Evolutionary conservation across 2,113 vertebrate genomes (phyloP).

Genomic region (Puma concolor): DNA sequence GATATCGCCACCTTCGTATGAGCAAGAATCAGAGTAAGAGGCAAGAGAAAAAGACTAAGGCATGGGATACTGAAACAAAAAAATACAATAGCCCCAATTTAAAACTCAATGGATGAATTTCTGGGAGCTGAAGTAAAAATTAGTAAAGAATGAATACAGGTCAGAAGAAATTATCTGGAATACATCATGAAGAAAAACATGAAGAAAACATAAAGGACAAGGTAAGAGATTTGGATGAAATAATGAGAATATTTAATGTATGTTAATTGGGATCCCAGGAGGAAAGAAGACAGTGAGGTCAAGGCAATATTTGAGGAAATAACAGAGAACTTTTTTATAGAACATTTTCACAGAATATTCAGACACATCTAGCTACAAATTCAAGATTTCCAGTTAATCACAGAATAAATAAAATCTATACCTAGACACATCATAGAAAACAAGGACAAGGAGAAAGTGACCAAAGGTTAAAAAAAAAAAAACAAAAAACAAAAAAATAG

Average conservation of each 20-base stretch:
- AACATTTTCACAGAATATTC: constrained; percentile 47
- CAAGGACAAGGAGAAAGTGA: constrained; percentile 42
- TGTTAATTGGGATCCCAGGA: not conserved
- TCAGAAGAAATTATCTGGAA: constrained; percentile 10
- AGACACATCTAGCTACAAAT: constrained; percentile 8
- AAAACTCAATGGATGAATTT: constrained; percentile 47
- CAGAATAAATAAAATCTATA: constrained; percentile 17
- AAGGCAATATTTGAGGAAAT: constrained; percentile 18
- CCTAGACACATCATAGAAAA: not conserved
- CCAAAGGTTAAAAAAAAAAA: not conserved
- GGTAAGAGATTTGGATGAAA: constrained; percentile 12
- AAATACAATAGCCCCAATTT: not conserved
- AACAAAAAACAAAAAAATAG: not conserved
- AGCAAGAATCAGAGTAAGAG: constrained; percentile 28
- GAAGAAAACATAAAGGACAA: not conserved
- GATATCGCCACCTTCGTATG: not conserved
- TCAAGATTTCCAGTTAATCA: constrained; percentile 37
- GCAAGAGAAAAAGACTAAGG: constrained; percentile 2
- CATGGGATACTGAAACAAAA: not conserved
- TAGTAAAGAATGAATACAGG: not conserved
- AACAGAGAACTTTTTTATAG: constrained; percentile 13
- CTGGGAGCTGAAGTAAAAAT: constrained; percentile 44
- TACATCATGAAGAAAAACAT: not conserved
- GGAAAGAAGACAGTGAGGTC: constrained; percentile 5
- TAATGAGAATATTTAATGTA: constrained; percentile 3